phyloP scores from a whole-genome alignment of 2,113 vertebrate genomes.

The Crotalus viridis region DNA sequence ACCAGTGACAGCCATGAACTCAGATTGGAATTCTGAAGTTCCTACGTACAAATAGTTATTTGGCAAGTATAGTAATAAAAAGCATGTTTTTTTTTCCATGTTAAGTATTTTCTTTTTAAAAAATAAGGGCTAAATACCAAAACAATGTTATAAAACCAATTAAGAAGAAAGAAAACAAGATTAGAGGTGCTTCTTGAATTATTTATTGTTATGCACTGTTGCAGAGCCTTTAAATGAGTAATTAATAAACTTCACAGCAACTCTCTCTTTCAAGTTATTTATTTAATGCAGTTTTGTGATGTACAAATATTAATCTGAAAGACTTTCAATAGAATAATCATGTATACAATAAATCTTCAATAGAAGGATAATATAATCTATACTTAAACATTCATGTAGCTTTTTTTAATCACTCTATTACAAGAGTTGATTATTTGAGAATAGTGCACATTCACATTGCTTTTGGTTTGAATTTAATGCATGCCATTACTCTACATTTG shows the following conservation, averaged over 20 bases:
- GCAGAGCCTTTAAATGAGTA: constrained; percentile 63
- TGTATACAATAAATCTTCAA: not conserved
- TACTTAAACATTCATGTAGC: not conserved
- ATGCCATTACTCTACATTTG: not conserved
- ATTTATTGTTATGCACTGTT: constrained; percentile 65
- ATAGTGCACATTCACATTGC: not conserved
- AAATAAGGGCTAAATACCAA: constrained; percentile 70
- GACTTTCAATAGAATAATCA: constrained; percentile 39
- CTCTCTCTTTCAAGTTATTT: constrained; percentile 59
- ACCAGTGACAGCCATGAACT: constrained; percentile 31
- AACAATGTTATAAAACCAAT: constrained; percentile 67
- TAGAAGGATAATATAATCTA: not conserved
- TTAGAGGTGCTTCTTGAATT: constrained; percentile 65
- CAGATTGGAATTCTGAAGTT: constrained; percentile 33
- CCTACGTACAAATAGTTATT: constrained; percentile 44
- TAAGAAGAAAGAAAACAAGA: constrained; percentile 68
- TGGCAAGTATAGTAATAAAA: constrained; percentile 56
- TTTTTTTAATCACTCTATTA: not conserved
- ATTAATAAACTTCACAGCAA: constrained; percentile 63
- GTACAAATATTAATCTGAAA: constrained; percentile 46
- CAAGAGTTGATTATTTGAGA: not conserved
- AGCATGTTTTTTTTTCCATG: constrained; percentile 52
- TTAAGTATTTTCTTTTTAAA: constrained; percentile 35
- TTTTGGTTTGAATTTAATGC: not conserved
- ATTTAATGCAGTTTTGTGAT: constrained; percentile 54